Evolutionary conservation across 2,888 invertebrate genomes (phyloP).

Genomic region (Epistrophe eligans): DNA sequence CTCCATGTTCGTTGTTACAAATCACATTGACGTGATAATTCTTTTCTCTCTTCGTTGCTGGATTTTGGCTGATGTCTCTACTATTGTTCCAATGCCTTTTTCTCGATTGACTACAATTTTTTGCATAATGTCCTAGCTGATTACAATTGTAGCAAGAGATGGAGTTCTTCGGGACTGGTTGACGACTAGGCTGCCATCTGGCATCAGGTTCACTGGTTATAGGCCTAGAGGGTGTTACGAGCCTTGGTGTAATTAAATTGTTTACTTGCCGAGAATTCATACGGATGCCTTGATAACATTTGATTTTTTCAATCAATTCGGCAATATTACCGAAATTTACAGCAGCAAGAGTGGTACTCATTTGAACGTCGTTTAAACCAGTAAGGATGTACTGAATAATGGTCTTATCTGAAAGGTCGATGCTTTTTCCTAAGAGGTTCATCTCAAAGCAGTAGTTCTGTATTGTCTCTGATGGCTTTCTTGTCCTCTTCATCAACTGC

Average conservation of each 20-base stretch:
- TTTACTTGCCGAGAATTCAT: background rate
- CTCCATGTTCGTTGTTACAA: no score
- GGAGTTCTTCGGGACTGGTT: background rate
- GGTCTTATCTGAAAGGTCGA: background rate
- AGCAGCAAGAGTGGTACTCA: slow-evolving; percentile 28
- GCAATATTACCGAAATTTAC: slow-evolving; percentile 19
- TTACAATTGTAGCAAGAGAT: slow-evolving; percentile 10
- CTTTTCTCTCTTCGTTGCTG: no score
- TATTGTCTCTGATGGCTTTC: no score
- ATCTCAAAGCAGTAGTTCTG: background rate
- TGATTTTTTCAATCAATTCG: slow-evolving; percentile 28
- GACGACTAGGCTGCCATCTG: slow-evolving; percentile 12
- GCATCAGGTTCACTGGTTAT: background rate
- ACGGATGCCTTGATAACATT: slow-evolving; percentile 23
- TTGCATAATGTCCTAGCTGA: background rate
- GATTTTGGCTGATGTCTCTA: no score
- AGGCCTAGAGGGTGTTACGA: background rate
- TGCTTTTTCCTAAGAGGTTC: background rate
- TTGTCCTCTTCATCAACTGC: background rate
- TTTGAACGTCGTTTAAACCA: background rate
- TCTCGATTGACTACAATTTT: background rate
- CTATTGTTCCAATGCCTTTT: no score
- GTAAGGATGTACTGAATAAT: background rate
- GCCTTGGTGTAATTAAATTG: background rate
- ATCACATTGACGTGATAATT: no score